Base-by-base conservation (phyloP, 2,113 vertebrate genomes). In the Hassar affinis region DNA sequence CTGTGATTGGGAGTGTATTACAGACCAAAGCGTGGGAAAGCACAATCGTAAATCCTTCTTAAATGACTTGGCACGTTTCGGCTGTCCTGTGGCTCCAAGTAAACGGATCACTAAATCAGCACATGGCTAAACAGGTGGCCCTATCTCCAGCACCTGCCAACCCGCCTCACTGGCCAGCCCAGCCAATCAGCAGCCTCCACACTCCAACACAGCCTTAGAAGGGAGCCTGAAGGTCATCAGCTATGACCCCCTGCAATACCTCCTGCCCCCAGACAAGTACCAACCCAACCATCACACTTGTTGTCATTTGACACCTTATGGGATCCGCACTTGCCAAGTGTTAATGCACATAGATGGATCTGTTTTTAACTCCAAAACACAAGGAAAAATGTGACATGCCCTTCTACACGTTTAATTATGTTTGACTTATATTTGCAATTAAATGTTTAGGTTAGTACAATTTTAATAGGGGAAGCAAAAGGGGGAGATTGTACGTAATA, bases 121-220 rank as follows among this genome's bases (percentile, higher is more conserved):
- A 94, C 88, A 94, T 90, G 92, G 94, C 90, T 89, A 89, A 94
- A 94, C 93, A 96, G 94, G 94, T 96, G 94, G 92, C 90, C 88
- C 83, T 88, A 90, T 92, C 87, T 88, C 90, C 82, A 90, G 89
- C 94, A 95, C 92, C 93, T 94, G 94, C 93, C 94, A 91, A 86
- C 1, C 92, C 52, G 18, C 78, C 89, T 59, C 69, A 79, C 86
- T 87, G 66, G 54, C 81, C 49, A 61, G 83, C 52, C 85, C 68
- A 84, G 82, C 93, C 93, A 95, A 95, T 95, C 92, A 86, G 91
- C 90, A 72, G 90, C 90, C 85, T 85, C 90, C 82, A 51, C 25
- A 74, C 80, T 56, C 68, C 89, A 87, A 91, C 89, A 93, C 92
- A 89, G 89, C 94, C 94, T 94, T 95, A 96, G 93, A 96, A 94